phyloP scores from a whole-genome alignment of 2,888 invertebrate species.

The Deilephila elpenor region DNA sequence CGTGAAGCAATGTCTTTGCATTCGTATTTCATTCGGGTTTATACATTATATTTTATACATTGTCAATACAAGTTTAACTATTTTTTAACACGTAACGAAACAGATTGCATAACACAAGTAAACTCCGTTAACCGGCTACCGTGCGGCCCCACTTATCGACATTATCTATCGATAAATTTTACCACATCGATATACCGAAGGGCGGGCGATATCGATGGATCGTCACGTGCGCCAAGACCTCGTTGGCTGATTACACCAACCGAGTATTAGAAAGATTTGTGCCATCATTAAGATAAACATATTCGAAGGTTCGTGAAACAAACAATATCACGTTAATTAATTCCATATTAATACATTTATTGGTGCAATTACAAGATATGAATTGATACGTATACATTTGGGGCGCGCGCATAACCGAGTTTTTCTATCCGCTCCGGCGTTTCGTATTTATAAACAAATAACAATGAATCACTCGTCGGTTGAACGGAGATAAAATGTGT shows the following conservation, averaged over 20 bases:
- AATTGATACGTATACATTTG: background rate
- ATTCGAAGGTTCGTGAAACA: constrained; percentile 22
- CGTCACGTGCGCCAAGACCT: constrained; percentile 35
- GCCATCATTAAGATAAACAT: constrained; percentile 29
- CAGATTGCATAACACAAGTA: background rate
- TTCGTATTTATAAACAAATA: constrained; percentile 22
- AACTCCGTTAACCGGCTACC: constrained; percentile 41
- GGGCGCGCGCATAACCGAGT: background rate
- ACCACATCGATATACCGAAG: constrained; percentile 31
- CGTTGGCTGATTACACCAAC: constrained; percentile 35
- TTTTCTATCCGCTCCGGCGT: background rate
- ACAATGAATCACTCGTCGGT: constrained; percentile 18
- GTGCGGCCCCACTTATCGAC: constrained; percentile 55
- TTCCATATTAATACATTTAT: constrained; percentile 13
- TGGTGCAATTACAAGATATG: background rate
- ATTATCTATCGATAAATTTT: constrained; percentile 46
- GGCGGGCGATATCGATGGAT: constrained; percentile 40
- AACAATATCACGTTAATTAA: constrained; percentile 11
- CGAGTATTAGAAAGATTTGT: constrained; percentile 35
- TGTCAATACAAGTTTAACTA: too few relatives aligned
- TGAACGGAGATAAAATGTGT: constrained; percentile 19
- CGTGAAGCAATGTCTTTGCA: too few relatives aligned
- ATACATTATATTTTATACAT: too few relatives aligned
- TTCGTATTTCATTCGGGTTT: too few relatives aligned
- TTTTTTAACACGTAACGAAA: background rate